Base-by-base conservation (phyloP, 2,797 vertebrate species). In the Gila robusta region DNA sequence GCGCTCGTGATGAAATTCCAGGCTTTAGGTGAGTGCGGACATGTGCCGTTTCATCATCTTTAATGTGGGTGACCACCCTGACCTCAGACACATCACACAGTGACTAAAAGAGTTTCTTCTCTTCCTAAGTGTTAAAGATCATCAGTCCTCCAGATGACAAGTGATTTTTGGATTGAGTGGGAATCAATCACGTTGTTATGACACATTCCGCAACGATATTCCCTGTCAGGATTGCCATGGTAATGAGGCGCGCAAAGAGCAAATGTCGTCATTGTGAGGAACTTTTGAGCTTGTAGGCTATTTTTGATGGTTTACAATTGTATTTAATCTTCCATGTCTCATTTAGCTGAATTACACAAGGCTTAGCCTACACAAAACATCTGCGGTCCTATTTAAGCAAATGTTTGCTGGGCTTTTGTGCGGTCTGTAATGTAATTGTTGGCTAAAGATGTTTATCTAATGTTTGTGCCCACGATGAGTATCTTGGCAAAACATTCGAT, bases 371-470 rank as follows among this genome's bases (percentile, higher is more conserved):
- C 49, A 81, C 79, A 78, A 90, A 91, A 89, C 92, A 94, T 92
- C 92, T 94, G 91, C 91, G 89, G 81, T 84, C 90, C 85, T 90
- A 87, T 89, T 84, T 76, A 81, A 87, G 82, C 39, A 82, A 88
- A 86, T 69, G 59, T 85, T 85, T 86, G 73, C 76, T 47, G 39
- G n/a, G 73, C 37, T 44, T 83, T 70, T 79, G 67, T 37, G 41
- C 88, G 87, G 62, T 91, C 84, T 93, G 90, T 91, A 89, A 90
- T 80, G 88, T 35, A 10, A 89, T 85, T 87, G 62, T 56, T 76
- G 80, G 52, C 52, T 88, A 79, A 77, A 74, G 81, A 84, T 90
- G 88, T 92, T 89, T 85, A 82, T 82, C 83, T 80, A 74, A 70
- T 76, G 70, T 80, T 82, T 89, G 78, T 87, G 83, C 89, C 85